Base-by-base conservation (phyloP, 2,797 vertebrate genomes). In the Poliocrania exsul region DNA sequence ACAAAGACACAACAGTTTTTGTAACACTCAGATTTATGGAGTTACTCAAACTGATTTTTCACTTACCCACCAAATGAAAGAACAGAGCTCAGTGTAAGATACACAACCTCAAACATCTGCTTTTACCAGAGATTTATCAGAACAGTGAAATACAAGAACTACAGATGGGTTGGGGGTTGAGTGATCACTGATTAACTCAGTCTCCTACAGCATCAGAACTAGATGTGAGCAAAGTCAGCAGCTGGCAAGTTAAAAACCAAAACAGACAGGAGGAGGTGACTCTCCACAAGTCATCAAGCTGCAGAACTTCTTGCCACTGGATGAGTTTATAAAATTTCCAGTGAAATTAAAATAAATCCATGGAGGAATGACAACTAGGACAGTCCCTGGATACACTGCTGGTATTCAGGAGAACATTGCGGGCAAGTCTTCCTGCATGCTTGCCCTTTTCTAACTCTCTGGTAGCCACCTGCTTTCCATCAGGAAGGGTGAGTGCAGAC, bases 341-440 rank as follows among this genome's bases (percentile, higher is more conserved):
- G 37, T 40, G 29, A n/a, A n/a, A n/a, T n/a, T n/a, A 46, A 71
- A 78, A 77, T 3, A 86, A 93, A 66, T 37, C 37, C 35, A 70
- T 14, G 6, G 35, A 44, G n/a, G 16, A 28, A 74, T 47, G 35
- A 29, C 42, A 62, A 83, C 31, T 0, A 35, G 38, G 16, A 38
- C 25, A 80, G 37, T 15, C 7, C 21, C 21, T 46, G 8, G 29
- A 84, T n/a, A 40, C 0, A 0, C 31, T n/a, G 35, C 1, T 70
- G 64, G 25, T 77, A 35, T 49, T 82, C 2, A 74, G 33, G 38
- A 75, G 24, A 88, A 67, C 24, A 20, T 0, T 19, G 11, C 20
- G 49, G 57, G 42, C 37, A 85, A 64, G 29, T 26, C 26, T 13
- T 62, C 8, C 37, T 60, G 56, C 3, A 2, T 20, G 10, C 56